Percentiles rank a stretch among this genome's conserved stretches.
Evolutionary conservation across 2,113 vertebrate genomes (phyloP).

Genomic region (Caranx melampygus): DNA sequence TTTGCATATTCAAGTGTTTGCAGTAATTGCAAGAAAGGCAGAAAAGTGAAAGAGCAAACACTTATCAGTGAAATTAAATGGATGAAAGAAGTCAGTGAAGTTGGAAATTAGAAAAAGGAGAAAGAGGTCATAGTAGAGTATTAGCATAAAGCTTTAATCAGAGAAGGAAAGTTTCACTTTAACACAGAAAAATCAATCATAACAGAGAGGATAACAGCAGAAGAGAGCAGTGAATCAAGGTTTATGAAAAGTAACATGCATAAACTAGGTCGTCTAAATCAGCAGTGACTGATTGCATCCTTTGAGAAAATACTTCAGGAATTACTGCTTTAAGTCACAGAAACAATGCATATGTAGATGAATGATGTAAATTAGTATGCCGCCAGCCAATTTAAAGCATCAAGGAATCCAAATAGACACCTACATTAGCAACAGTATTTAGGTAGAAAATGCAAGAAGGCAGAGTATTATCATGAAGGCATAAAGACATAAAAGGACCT

Average conservation of each 20-base stretch:
- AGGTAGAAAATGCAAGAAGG: conserved; percentile 60
- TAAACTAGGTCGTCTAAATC: conserved; percentile 36
- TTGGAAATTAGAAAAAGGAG: conserved; percentile 65
- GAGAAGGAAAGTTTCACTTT: conserved; percentile 51
- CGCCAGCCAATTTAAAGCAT: conserved; percentile 55
- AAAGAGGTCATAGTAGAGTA: conserved; percentile 56
- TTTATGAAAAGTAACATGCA: conserved; percentile 49
- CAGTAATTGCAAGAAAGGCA: conserved; percentile 25
- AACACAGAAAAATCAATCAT: conserved; percentile 45
- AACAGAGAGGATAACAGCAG: conserved; percentile 40
- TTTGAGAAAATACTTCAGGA: conserved; percentile 33
- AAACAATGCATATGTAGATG: conserved; percentile 41
- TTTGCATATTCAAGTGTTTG: conserved; percentile 17
- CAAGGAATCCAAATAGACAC: conserved; percentile 42
- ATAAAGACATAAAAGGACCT: conserved; percentile 70
- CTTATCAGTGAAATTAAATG: conserved; percentile 13
- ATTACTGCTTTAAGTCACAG: conserved; percentile 50
- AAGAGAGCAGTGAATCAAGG: conserved; percentile 50
- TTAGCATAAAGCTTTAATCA: conserved; percentile 78
- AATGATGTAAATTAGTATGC: conserved; percentile 50
- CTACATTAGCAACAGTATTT: conserved; percentile 28
- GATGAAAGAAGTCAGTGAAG: conserved; percentile 36
- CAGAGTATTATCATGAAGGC: conserved; percentile 61
- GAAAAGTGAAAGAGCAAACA: conserved; percentile 44
- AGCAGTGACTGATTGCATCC: conserved; percentile 41